Evolutionary conservation across 1,140 invertebrate species (phyloP).

Genomic region (Camponotus vicinus): DNA sequence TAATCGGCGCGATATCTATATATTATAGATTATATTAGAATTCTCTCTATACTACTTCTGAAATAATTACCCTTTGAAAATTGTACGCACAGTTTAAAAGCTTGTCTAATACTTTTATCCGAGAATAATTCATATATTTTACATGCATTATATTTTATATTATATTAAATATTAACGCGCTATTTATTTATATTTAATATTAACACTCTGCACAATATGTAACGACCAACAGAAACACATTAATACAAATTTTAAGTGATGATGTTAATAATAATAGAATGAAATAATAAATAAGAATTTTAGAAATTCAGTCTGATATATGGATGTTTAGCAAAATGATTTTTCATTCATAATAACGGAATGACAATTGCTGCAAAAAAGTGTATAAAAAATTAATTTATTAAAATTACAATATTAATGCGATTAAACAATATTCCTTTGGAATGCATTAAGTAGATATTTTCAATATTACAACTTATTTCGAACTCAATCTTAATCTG

Average conservation of each 20-base stretch:
- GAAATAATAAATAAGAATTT: neutral
- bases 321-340: neutral
- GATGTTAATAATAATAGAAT: neutral
- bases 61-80: neutral
- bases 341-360: neutral
- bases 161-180: neutral
- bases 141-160: neutral
- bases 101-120: constrained; percentile 14
- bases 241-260: neutral
- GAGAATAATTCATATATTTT: neutral
- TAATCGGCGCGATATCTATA: constrained; percentile 17
- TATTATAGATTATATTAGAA: neutral
- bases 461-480: neutral
- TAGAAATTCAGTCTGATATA: neutral
- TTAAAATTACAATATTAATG: neutral
- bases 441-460: neutral
- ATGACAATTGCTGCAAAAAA: neutral
- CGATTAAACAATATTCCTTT: constrained; percentile 6
- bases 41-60: neutral
- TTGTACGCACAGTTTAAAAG: constrained; percentile 4
- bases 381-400: neutral
- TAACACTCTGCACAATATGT: neutral
- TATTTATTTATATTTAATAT: neutral
- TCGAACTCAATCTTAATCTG: neutral
- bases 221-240: neutral